These are phyloP conservation scores for Neosilurus mollespiculum DNA, from an alignment of 2,797 vertebrate genomes.

Conservation along the genomic window DNA sequence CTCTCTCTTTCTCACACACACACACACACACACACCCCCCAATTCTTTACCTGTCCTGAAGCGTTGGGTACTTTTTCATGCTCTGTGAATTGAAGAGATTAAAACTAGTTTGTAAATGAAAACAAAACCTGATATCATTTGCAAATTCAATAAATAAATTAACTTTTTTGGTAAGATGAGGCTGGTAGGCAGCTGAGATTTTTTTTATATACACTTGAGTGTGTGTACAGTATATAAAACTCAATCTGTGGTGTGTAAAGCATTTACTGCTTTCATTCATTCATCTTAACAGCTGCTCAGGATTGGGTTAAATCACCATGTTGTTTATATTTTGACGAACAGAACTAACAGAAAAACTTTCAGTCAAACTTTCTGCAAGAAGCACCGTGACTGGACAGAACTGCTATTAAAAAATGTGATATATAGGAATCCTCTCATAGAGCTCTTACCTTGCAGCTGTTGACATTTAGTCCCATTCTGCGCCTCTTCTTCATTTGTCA, in stretches of 20 bases:
- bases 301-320: background rate
- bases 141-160: background rate
- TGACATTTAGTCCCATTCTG: slow-evolving; percentile 35
- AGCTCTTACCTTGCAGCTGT: slow-evolving; percentile 52
- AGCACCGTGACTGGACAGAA: background rate
- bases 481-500: slow-evolving; percentile 22
- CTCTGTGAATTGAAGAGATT: slow-evolving; percentile 39
- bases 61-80: background rate
- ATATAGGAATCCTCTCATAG: background rate
- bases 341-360: background rate
- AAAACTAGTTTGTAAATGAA: background rate
- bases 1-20: too few species aligned
- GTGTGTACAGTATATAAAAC: background rate
- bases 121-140: background rate
- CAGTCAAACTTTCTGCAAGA: background rate
- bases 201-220: too few species aligned
- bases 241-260: background rate
- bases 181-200: too few species aligned
- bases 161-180: too few species aligned
- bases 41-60: slow-evolving; percentile 37
- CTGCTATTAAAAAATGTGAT: background rate
- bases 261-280: background rate
- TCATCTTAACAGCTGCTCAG: background rate
- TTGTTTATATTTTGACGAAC: background rate
- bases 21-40: background rate